Percentiles rank a stretch among this genome's conserved stretches.
phyloP scores from a whole-genome alignment of 2,888 invertebrate genomes.

The Escarpia spicata region DNA sequence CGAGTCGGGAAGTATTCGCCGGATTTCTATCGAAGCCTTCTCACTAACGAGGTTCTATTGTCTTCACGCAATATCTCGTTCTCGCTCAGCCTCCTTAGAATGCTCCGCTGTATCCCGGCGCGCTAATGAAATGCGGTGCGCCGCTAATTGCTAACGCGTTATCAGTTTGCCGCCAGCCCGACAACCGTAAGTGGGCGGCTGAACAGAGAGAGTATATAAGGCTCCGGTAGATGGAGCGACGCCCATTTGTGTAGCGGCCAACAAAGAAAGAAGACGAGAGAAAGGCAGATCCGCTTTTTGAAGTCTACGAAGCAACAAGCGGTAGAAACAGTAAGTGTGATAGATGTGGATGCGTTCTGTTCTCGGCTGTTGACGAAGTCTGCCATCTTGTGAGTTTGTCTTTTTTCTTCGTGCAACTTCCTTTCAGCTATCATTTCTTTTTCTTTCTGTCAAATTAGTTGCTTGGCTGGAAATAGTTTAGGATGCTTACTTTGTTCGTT shows the following conservation, averaged over 20 bases:
- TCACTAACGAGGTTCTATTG: background rate
- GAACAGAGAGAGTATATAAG: background rate
- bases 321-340: background rate
- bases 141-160: background rate
- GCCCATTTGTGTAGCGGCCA: background rate
- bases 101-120: background rate
- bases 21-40: background rate
- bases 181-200: background rate
- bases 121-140: background rate
- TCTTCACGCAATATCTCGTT: background rate
- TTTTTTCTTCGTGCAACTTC: background rate
- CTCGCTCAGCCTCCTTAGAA: background rate
- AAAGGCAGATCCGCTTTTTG: background rate
- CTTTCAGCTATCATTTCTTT: too few relatives aligned
- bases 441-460: too few relatives aligned
- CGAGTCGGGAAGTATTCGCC: background rate
- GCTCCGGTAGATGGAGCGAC: background rate
- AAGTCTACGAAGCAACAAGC: background rate
- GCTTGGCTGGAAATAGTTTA: too few relatives aligned
- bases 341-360: background rate
- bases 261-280: background rate
- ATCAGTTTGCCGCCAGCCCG: background rate
- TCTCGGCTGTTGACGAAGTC: background rate
- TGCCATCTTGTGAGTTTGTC: background rate
- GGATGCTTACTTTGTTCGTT: too few relatives aligned